Conservation (phyloP, 1,140 invertebrate species). For the Parapsyche elsis region DNA sequence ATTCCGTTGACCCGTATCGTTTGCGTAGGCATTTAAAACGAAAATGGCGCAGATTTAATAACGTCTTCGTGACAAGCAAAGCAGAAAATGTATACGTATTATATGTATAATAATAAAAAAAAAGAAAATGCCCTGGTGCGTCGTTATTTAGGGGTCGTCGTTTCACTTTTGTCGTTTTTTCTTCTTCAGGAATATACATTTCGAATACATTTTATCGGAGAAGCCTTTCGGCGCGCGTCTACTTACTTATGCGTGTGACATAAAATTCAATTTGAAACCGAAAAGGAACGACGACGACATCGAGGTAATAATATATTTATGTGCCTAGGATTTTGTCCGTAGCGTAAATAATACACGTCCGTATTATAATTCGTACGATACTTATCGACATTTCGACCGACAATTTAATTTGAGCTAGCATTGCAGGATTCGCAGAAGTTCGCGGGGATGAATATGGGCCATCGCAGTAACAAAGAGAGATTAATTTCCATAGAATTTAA, state of each 20-base stretch:
- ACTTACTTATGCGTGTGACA: neutral
- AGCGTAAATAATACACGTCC: too few relatives aligned
- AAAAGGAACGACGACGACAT: too few relatives aligned
- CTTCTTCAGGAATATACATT: neutral
- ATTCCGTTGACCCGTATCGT: neutral
- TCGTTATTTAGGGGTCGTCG: slow-evolving; percentile 3
- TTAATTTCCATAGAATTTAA: too few relatives aligned
- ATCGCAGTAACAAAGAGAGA: too few relatives aligned
- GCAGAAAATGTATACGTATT: slow-evolving; percentile 3
- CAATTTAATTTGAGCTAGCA: too few relatives aligned
- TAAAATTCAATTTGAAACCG: too few relatives aligned
- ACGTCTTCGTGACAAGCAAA: slow-evolving; percentile 19
- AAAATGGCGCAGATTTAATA: slow-evolving; percentile 21
- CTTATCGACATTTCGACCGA: too few relatives aligned
- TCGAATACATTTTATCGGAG: neutral
- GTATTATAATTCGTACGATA: too few relatives aligned
- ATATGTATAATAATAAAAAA: neutral
- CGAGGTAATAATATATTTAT: too few relatives aligned
- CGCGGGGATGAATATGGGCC: too few relatives aligned
- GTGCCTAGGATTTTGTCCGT: too few relatives aligned
- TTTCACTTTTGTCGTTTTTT: neutral
- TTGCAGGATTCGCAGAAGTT: too few relatives aligned
- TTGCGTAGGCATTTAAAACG: slow-evolving; percentile 4
- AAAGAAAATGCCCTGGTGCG: neutral
- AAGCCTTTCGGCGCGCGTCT: neutral